A percentile compares a stretch with the other conserved stretches of the same genome.
These are phyloP conservation scores for Sacculina carcini DNA, from an alignment of 2,888 invertebrate species.

Conservation along the genomic window DNA sequence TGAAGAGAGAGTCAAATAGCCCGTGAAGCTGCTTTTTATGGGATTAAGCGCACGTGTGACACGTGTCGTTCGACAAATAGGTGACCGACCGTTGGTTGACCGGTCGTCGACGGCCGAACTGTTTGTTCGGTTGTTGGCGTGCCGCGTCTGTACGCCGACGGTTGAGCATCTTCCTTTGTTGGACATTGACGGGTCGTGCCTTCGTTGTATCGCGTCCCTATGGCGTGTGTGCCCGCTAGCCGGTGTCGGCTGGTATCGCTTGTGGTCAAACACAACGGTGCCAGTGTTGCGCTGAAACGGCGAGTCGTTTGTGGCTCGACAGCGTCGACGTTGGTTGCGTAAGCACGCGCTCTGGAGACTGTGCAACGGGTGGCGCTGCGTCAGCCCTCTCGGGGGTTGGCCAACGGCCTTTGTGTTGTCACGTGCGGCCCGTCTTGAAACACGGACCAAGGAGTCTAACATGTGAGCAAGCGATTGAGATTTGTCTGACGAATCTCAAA, in stretches of 20 bases:
- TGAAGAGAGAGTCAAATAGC: constrained; percentile 35
- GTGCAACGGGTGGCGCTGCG: background rate
- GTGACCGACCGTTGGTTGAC: background rate
- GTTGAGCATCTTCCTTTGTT: background rate
- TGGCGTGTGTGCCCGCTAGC: background rate
- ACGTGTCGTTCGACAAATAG: background rate
- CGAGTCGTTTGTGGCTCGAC: background rate
- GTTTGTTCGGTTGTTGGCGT: background rate
- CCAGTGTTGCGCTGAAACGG: background rate
- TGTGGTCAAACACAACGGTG: background rate
- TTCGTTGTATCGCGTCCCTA: background rate
- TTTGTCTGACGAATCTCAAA: constrained; percentile 28
- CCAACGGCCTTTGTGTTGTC: constrained; percentile 23
- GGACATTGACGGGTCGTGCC: background rate
- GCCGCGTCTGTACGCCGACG: background rate
- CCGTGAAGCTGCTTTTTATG: constrained; percentile 25
- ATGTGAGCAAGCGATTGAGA: constrained; percentile 41
- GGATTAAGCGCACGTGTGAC: background rate
- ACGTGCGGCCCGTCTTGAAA: constrained; percentile 57
- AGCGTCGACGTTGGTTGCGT: too few relatives aligned
- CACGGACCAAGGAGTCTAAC: constrained; percentile 47
- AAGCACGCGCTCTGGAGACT: too few relatives aligned
- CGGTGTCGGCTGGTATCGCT: background rate
- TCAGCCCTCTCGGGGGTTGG: background rate
- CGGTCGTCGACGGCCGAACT: background rate